Evolutionary conservation across 2,797 vertebrate genomes (phyloP).

Genomic region (Fringilla coelebs): DNA sequence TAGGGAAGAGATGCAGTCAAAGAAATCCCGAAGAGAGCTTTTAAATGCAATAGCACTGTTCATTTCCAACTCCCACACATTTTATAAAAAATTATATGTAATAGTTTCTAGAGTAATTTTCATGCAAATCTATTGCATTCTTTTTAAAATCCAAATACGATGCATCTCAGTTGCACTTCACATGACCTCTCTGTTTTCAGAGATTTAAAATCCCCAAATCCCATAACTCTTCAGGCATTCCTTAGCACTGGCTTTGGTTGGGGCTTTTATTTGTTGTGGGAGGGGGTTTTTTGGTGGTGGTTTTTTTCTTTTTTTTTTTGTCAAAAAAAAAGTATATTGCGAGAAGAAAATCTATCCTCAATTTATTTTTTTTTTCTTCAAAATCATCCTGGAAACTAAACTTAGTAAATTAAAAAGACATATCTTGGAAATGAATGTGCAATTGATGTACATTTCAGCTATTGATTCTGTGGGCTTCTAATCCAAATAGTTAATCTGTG

Average conservation of each 20-base stretch:
- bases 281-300: fast-evolving
- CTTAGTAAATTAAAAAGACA: background rate
- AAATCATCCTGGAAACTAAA: background rate
- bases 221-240: background rate
- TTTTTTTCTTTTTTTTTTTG: background rate
- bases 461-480: too few species aligned
- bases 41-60: background rate
- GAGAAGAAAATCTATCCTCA: background rate
- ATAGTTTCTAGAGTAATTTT: background rate
- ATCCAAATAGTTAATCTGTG: background rate
- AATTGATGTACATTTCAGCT: background rate
- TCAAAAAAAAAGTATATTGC: background rate
- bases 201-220: background rate
- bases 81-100: background rate
- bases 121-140: background rate
- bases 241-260: background rate
- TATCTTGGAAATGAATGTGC: background rate
- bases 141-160: background rate
- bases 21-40: background rate
- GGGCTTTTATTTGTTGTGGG: background rate
- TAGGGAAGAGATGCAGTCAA: background rate
- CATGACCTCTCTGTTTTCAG: background rate
- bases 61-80: background rate
- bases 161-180: background rate
- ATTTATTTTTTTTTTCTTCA: background rate